These are phyloP conservation scores for Melanotaenia trifasciata DNA, from an alignment of 2,797 vertebrate genomes.

Conservation along the genomic window DNA sequence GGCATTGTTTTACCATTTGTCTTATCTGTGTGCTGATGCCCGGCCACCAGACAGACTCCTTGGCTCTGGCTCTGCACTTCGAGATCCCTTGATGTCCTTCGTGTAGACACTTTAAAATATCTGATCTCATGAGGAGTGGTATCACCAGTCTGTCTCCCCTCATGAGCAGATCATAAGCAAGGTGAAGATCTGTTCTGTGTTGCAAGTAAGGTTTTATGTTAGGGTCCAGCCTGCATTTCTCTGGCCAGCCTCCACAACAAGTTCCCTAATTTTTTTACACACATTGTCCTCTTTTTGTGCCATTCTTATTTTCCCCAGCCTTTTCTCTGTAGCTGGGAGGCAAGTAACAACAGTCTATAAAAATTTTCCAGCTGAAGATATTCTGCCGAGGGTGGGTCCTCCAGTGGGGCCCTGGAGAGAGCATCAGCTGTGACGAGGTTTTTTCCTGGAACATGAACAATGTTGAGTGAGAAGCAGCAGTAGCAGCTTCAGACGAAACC, in stretches of 20 bases:
- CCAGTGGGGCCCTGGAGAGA: constrained; percentile 17
- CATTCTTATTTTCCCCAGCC: constrained; percentile 20
- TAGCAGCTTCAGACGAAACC: constrained; percentile 15
- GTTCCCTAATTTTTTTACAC: not conserved
- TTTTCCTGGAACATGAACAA: constrained; percentile 31
- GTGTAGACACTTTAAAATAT: constrained; percentile 29
- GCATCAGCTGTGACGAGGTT: constrained; percentile 28
- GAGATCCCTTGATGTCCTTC: constrained; percentile 19
- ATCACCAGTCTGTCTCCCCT: constrained; percentile 43
- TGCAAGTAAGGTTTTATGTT: not conserved
- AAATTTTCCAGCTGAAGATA: constrained; percentile 32
- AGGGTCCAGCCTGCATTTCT: not conserved
- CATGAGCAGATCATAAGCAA: constrained; percentile 22
- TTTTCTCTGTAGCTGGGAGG: constrained; percentile 21
- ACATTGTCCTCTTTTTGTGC: constrained; percentile 15
- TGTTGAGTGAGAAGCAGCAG: not conserved
- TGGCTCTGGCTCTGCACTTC: constrained; percentile 18
- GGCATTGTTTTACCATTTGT: constrained; percentile 7
- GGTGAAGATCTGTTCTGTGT: constrained; percentile 9
- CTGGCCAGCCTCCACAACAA: constrained; percentile 10
- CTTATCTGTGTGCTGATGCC: constrained; percentile 2
- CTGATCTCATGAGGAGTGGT: constrained; percentile 5
- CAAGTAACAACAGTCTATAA: constrained; percentile 21
- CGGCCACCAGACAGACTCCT: constrained; percentile 16
- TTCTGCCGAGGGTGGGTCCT: not conserved